Percentiles rank a stretch among this genome's conserved stretches.
Conservation (phyloP, 2,113 vertebrate genomes). For the Scortum barcoo region DNA sequence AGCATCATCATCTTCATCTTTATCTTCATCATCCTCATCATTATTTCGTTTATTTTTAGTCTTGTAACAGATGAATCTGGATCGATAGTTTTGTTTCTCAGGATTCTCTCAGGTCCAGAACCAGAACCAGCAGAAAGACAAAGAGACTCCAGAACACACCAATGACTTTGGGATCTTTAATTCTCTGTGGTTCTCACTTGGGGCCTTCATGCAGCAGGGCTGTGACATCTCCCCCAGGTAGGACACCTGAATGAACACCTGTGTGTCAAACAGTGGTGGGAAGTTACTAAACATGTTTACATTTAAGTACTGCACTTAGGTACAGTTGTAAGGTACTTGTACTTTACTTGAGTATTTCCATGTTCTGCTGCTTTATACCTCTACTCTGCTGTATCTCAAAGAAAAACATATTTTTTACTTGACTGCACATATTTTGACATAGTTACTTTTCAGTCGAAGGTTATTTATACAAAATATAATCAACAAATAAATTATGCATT, state of each 20-base stretch:
- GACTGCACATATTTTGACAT: too few species aligned
- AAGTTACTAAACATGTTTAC: too few species aligned
- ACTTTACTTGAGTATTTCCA: too few species aligned
- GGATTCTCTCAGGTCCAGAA: constrained; percentile 41
- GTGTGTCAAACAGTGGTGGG: too few species aligned
- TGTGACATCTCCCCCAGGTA: constrained; percentile 99
- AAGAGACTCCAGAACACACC: constrained; percentile 82
- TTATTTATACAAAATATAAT: too few species aligned
- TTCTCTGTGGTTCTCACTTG: constrained; percentile 98
- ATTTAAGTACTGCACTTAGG: too few species aligned
- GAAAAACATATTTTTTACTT: too few species aligned
- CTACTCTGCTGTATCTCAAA: too few species aligned
- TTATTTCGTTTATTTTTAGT: not conserved
- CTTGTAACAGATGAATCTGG: not conserved
- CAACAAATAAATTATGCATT: too few species aligned
- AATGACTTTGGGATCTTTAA: constrained; percentile 99
- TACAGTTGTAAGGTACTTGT: too few species aligned
- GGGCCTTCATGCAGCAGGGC: constrained; percentile 99
- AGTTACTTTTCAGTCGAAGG: too few species aligned
- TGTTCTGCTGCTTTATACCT: too few species aligned
- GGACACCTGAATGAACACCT: not conserved
- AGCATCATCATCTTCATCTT: not conserved
- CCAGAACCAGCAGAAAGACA: constrained; percentile 86
- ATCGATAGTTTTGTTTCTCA: not conserved
- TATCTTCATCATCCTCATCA: not conserved